phyloP scores from a whole-genome alignment of 2,888 invertebrate genomes.

The Cremastinae sp. region DNA sequence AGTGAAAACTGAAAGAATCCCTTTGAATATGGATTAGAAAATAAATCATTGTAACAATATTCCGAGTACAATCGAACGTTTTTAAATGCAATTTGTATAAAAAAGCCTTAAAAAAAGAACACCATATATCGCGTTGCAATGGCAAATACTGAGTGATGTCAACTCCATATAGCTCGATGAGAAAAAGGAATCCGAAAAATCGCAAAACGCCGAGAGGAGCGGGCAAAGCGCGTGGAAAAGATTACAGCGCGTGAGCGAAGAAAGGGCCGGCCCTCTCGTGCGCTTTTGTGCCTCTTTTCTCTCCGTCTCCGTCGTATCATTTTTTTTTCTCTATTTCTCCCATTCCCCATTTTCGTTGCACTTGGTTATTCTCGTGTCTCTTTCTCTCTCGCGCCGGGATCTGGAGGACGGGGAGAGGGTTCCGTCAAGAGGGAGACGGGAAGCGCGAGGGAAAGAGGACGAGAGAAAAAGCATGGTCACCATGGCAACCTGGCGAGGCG shows the following conservation, averaged over 20 bases:
- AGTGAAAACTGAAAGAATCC: no score
- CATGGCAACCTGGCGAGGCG: conserved; percentile 83
- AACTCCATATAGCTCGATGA: no score
- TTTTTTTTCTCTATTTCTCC: conserved; percentile 52
- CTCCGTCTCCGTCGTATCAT: conserved; percentile 32
- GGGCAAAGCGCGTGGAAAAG: conserved; percentile 42
- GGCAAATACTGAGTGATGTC: no score
- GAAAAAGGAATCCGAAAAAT: conserved; percentile 15
- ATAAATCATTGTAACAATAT: no score
- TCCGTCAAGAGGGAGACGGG: conserved; percentile 57
- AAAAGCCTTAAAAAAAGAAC: no score
- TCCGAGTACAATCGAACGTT: no score
- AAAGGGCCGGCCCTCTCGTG: conserved; percentile 58
- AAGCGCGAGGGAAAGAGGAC: conserved; percentile 14
- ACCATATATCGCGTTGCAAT: no score
- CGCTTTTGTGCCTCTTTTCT: conserved; percentile 14
- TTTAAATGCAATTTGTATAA: no score
- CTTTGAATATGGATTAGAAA: no score
- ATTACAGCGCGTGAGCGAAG: conserved; percentile 59
- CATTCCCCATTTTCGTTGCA: conserved; percentile 44
- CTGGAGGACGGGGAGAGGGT: conserved; percentile 57
- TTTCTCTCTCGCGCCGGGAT: conserved; percentile 48
- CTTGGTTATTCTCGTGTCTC: conserved; percentile 42
- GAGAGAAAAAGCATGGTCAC: conserved; percentile 78
- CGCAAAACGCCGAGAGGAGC: conserved; percentile 25